Evolutionary conservation across 2,113 vertebrate genomes (phyloP).

Genomic region (Oryctolagus cuniculus): mOryCun1.1 NC_091442.1:38944501-38945000

Average conservation of each 20-base stretch:
- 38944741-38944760: neutral
- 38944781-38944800: neutral
- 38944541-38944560: no score
- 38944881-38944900: neutral
- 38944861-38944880: neutral
- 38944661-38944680: conserved; percentile 24
- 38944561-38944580: neutral
- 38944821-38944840: neutral
- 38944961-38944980: conserved; percentile 15
- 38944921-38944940: neutral
- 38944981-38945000: neutral
- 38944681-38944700: neutral
- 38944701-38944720: neutral
- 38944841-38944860: neutral
- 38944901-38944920: neutral
- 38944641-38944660: neutral
- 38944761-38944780: conserved; percentile 18
- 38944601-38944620: neutral
- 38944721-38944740: neutral
- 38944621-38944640: neutral
- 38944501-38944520: neutral
- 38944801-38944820: neutral
- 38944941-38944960: neutral
- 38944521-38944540: neutral
- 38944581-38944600: no score